Base-by-base conservation (phyloP, 2,888 invertebrate species). In the Octonoba sinensis region DNA sequence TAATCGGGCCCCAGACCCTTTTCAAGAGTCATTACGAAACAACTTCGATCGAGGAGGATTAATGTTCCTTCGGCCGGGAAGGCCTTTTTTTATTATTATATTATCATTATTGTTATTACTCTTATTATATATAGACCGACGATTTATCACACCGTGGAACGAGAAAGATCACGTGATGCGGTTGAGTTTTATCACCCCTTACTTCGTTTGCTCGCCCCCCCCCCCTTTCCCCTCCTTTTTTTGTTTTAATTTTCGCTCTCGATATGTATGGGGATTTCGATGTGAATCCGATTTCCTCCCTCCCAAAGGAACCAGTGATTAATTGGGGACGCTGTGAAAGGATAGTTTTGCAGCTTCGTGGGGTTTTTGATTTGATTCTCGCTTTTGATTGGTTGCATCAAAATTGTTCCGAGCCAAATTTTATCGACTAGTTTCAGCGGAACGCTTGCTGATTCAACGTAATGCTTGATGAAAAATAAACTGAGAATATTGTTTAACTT, bases 71-170 rank as follows among this genome's bases (percentile, higher is more conserved):
- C 49, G 36, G 24, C 27, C 18, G n/a, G 47, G 8, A 57, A 36
- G 36, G 36, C n/a, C n/a, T 62, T 62, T 44, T 62, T 62, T 44
- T 20, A 18, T 81, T 81, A 81, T 81, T 73, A 73, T 66, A 67
- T 79, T 79, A 81, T 73, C 73, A 81, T 81, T 67, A 77, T 77
- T 77, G 73, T 73, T 74, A 81, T 81, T 81, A 56, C 72, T 81
- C 69, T 81, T 81, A 81, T 69, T 81, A 81, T 69, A 65, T 70
- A 70, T 54, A 62, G 72, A 67, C 59, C 67, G 73, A 62, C 79
- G 60, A 81, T 81, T 81, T 81, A 81, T 81, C 79, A 81, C 79
- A 67, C 69, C 69, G 20, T 27, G 57, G 66, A 71, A 69, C 62
- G 69, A 67, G 67, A 78, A 78, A 59, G 60, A 27, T 57, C 67